phyloP scores from a whole-genome alignment of 92 coral and sea anemone species.

The Bergia sp. region DNA sequence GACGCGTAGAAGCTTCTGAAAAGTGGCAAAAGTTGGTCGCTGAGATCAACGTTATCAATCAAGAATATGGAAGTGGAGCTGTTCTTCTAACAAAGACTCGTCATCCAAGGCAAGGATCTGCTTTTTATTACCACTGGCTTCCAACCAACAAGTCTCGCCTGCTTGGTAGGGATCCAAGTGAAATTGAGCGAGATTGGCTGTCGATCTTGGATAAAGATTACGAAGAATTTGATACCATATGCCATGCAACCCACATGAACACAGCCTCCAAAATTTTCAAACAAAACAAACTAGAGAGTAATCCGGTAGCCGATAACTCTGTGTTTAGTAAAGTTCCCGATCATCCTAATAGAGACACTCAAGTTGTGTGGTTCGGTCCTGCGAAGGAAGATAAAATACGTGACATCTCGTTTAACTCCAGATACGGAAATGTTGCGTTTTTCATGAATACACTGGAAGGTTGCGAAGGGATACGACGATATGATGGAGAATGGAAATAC shows the following conservation, averaged over 20 bases:
- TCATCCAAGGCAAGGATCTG: not conserved
- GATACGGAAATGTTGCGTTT: conserved; percentile 23
- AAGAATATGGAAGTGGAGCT: not conserved
- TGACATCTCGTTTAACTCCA: not conserved
- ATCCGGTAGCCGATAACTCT: conserved; percentile 24
- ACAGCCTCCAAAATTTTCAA: conserved; percentile 2
- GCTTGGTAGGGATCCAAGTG: not conserved
- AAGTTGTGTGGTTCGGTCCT: conserved; percentile 43
- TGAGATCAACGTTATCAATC: not conserved
- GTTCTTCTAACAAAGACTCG: conserved; percentile 10
- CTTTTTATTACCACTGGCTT: not conserved
- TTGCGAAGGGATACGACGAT: conserved; percentile 3
- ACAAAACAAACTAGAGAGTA: not conserved
- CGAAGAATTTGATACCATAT: conserved; percentile 36
- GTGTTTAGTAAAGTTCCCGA: conserved; percentile 40
- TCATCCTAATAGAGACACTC: conserved; percentile 25
- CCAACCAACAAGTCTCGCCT: conserved; percentile 17
- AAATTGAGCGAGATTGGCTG: not conserved
- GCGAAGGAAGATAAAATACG: not conserved
- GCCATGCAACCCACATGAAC: conserved; percentile 26
- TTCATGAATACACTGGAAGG: not conserved
- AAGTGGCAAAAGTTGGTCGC: too few species aligned
- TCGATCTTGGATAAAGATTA: conserved; percentile 10
- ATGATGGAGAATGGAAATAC: conserved; percentile 3
- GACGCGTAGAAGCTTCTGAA: too few species aligned